phyloP scores from a whole-genome alignment of 2,888 invertebrate species.

The Cyrtodaria siliqua region DNA sequence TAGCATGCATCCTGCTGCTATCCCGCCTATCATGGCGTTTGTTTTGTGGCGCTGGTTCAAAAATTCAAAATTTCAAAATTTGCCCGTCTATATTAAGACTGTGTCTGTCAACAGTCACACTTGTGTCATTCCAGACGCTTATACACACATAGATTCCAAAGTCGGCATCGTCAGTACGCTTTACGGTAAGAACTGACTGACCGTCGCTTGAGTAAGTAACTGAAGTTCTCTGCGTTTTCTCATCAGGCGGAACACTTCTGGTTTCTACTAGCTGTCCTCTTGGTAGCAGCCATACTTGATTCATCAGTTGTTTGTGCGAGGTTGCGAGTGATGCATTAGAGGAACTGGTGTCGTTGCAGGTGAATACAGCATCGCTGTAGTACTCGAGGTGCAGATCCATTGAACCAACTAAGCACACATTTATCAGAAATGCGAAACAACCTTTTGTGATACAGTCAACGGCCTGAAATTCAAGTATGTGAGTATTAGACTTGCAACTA shows the following conservation, averaged over 20 bases:
- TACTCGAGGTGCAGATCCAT: too few relatives aligned
- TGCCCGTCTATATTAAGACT: conserved; percentile 76
- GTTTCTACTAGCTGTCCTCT: conserved; percentile 15
- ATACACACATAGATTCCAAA: conserved; percentile 75
- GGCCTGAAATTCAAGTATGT: too few relatives aligned
- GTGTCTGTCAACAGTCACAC: conserved; percentile 48
- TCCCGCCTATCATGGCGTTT: conserved; percentile 74
- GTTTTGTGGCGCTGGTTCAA: conserved; percentile 61
- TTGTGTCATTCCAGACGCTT: conserved; percentile 43
- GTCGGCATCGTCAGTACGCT: conserved; percentile 66
- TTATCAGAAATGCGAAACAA: too few relatives aligned
- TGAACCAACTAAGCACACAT: too few relatives aligned
- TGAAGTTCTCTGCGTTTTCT: background rate
- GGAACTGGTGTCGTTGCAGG: too few relatives aligned
- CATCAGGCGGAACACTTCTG: background rate
- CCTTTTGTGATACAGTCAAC: too few relatives aligned
- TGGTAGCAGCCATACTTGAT: conserved; percentile 31
- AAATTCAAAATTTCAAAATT: conserved; percentile 67
- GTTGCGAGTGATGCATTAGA: too few relatives aligned
- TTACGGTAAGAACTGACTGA: conserved; percentile 35
- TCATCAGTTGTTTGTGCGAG: background rate
- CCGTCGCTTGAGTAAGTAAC: background rate
- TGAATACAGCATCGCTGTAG: too few relatives aligned
- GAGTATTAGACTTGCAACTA: too few relatives aligned
- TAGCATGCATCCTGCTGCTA: conserved; percentile 71